These are phyloP conservation scores for Nothura maculosa DNA, from an alignment of 2,797 vertebrate genomes.

Conservation along the genomic window DNA sequence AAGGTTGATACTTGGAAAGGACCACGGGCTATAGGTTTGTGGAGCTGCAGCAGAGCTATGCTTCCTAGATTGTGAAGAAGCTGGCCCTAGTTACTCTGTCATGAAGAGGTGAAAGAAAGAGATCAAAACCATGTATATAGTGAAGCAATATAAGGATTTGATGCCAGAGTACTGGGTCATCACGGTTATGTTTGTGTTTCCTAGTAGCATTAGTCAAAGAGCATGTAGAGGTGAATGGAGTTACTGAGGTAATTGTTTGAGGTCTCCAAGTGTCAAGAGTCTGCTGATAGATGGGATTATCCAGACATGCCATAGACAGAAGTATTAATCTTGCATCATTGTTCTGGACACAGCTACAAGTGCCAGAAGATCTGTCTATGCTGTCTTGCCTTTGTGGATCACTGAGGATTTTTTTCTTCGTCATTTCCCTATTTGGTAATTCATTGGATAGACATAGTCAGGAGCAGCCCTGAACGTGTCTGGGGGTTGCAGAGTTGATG, in stretches of 20 bases:
- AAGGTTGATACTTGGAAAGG: not conserved
- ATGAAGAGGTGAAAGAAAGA: not conserved
- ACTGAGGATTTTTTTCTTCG: not conserved
- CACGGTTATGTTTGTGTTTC: not conserved
- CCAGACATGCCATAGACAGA: not conserved
- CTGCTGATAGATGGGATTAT: not conserved
- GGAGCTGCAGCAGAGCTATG: not conserved
- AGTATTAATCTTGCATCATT: not conserved
- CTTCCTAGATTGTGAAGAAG: fast-evolving
- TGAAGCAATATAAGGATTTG: fast-evolving
- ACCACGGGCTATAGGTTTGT: fast-evolving
- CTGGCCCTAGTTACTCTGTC: not conserved
- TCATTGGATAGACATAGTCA: not conserved
- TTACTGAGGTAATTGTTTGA: not conserved
- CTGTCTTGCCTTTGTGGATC: not conserved
- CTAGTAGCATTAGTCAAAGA: no score
- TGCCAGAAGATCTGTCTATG: not conserved
- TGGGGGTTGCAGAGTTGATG: not conserved
- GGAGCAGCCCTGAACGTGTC: not conserved
- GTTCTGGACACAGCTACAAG: not conserved
- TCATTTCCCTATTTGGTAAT: not conserved
- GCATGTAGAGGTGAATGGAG: not conserved
- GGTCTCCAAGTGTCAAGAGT: not conserved
- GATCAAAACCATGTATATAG: not conserved
- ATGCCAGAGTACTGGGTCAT: not conserved